Evolutionary conservation across 1,140 invertebrate species (phyloP).

Genomic region (Dinoponera quadriceps): DNA sequence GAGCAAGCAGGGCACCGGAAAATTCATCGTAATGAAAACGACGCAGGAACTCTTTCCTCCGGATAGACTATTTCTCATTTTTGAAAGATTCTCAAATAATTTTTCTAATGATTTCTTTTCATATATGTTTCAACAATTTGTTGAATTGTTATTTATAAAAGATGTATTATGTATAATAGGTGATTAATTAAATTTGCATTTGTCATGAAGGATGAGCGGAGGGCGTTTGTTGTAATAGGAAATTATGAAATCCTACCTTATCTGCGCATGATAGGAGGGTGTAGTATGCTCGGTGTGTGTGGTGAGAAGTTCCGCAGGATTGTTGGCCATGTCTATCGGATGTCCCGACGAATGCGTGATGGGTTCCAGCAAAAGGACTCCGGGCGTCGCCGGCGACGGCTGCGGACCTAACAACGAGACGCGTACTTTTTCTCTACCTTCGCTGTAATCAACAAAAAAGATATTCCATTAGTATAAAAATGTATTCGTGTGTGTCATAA

Average conservation of each 20-base stretch:
- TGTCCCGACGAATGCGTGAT: slow-evolving; percentile 75
- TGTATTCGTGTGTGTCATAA: background rate
- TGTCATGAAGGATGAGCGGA: background rate
- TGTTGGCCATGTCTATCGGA: slow-evolving; percentile 77
- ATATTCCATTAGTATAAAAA: background rate
- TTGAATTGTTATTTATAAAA: too few relatives aligned
- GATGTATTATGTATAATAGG: background rate
- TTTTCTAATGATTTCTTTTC: too few relatives aligned
- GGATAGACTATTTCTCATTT: too few relatives aligned
- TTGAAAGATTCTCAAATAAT: too few relatives aligned
- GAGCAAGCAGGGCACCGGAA: too few relatives aligned
- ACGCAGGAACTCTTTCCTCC: too few relatives aligned
- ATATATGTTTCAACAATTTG: background rate
- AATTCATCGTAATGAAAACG: too few relatives aligned
- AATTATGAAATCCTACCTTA: slow-evolving; percentile 76
- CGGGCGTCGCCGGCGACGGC: slow-evolving; percentile 83
- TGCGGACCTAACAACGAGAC: slow-evolving; percentile 83
- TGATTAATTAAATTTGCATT: background rate
- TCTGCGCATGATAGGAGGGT: slow-evolving; percentile 83
- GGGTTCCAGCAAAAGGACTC: slow-evolving; percentile 83
- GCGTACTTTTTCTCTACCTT: slow-evolving; percentile 84
- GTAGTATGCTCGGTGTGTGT: slow-evolving; percentile 84
- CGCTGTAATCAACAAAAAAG: slow-evolving; percentile 75
- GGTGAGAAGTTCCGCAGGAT: slow-evolving; percentile 82
- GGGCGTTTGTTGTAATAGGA: background rate